Conservation (phyloP, 2,888 invertebrate genomes). For the Aspidiotus rigidus region DNA sequence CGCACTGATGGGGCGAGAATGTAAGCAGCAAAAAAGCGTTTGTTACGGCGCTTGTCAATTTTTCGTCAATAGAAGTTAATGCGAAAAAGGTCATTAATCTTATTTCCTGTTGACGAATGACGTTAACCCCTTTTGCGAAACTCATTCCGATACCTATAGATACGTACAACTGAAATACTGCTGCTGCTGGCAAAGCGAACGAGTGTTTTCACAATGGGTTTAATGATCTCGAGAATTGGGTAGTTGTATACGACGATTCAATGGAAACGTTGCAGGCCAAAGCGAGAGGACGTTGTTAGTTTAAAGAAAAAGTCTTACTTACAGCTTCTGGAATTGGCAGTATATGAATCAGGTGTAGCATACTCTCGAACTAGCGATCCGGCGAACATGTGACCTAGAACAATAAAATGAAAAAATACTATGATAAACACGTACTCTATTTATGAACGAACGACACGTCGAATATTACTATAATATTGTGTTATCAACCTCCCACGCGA, state of each 20-base stretch:
- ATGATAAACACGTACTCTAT: no score
- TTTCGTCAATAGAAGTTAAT: constrained; percentile 33
- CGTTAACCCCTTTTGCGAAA: constrained; percentile 27
- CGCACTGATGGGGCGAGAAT: no score
- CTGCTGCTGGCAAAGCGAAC: neutral
- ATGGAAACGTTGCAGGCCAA: neutral
- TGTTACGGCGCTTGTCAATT: constrained; percentile 24
- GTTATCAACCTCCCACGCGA: no score
- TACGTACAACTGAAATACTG: neutral
- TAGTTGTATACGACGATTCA: neutral
- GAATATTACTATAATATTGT: no score
- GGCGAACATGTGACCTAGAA: neutral
- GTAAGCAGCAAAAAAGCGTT: neutral
- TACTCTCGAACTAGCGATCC: neutral
- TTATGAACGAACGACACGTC: no score
- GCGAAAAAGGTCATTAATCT: constrained; percentile 32
- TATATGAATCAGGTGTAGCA: neutral
- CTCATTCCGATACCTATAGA: neutral
- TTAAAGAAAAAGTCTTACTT: neutral
- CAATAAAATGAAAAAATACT: neutral
- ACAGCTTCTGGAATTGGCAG: constrained; percentile 4
- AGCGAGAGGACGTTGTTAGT: neutral
- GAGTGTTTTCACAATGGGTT: constrained; percentile 1
- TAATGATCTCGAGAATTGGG: neutral
- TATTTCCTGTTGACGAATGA: constrained; percentile 25